These are phyloP conservation scores for Acromyrmex echinatior DNA, from an alignment of 1,140 invertebrate genomes.

Conservation along the genomic window DNA sequence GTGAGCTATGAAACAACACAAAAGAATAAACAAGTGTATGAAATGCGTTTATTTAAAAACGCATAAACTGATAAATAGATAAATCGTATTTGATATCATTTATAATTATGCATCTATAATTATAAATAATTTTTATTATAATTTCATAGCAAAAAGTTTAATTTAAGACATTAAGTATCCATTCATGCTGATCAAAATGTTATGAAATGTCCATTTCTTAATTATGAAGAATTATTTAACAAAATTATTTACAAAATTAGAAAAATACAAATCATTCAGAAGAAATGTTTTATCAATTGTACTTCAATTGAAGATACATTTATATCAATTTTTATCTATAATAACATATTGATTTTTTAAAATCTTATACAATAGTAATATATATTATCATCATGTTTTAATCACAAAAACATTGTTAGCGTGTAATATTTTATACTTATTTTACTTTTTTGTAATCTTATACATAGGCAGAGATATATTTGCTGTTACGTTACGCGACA, in stretches of 20 bases:
- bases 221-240: not conserved
- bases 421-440: not conserved
- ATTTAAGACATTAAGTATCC: not conserved
- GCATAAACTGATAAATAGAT: conserved; percentile 41
- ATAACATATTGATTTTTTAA: not conserved
- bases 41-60: conserved; percentile 3
- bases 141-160: not conserved
- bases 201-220: not conserved
- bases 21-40: conserved; percentile 17
- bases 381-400: not conserved
- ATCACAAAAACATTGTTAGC: not conserved
- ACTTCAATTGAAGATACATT: not conserved
- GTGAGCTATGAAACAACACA: conserved; percentile 7
- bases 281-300: not conserved
- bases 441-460: not conserved
- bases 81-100: conserved; percentile 16
- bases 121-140: not conserved
- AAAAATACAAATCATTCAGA: not conserved
- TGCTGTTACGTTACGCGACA: not conserved
- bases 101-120: conserved; percentile 1
- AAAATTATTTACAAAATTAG: not conserved
- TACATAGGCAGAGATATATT: not conserved
- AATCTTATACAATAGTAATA: not conserved
- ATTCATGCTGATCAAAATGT: not conserved
- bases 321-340: not conserved